phyloP scores from a whole-genome alignment of 2,113 vertebrate species.

The Pyxicephalus adspersus region DNA sequence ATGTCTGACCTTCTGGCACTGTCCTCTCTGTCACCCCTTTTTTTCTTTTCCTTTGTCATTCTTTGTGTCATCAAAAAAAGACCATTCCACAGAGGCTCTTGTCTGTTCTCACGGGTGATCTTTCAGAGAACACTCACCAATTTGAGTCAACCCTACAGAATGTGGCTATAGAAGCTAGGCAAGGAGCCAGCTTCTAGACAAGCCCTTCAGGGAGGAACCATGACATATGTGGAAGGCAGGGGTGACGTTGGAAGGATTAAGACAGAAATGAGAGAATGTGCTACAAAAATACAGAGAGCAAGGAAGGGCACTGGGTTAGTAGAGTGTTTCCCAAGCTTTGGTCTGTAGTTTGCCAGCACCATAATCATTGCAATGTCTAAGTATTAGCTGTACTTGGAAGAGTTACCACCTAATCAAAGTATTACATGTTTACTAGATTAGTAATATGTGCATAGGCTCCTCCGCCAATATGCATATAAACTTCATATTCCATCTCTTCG shows the following conservation, averaged over 20 bases:
- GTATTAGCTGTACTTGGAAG: too few relatives aligned
- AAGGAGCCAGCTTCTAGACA: slow-evolving; percentile 22
- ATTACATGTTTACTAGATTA: too few relatives aligned
- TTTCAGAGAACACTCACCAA: slow-evolving; percentile 15
- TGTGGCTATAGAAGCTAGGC: slow-evolving; percentile 3
- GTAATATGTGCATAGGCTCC: too few relatives aligned
- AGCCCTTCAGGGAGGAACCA: not conserved
- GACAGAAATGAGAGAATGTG: too few relatives aligned
- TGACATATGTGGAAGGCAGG: not conserved
- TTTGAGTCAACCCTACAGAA: not conserved
- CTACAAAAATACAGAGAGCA: too few relatives aligned
- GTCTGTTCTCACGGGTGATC: slow-evolving; percentile 43
- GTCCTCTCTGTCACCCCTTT: not conserved
- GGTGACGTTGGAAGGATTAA: not conserved
- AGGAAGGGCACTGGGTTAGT: too few relatives aligned
- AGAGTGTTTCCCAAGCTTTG: too few relatives aligned
- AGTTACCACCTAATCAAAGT: too few relatives aligned
- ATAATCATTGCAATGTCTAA: too few relatives aligned
- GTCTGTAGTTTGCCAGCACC: too few relatives aligned
- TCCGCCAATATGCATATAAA: too few relatives aligned
- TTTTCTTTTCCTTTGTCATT: not conserved
- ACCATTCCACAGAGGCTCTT: slow-evolving; percentile 32
- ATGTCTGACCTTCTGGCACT: not conserved
- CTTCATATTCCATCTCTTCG: too few relatives aligned
- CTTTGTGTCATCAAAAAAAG: slow-evolving; percentile 1